Conservation (phyloP, 2,797 vertebrate species). For the Lerista edwardsae region DNA sequence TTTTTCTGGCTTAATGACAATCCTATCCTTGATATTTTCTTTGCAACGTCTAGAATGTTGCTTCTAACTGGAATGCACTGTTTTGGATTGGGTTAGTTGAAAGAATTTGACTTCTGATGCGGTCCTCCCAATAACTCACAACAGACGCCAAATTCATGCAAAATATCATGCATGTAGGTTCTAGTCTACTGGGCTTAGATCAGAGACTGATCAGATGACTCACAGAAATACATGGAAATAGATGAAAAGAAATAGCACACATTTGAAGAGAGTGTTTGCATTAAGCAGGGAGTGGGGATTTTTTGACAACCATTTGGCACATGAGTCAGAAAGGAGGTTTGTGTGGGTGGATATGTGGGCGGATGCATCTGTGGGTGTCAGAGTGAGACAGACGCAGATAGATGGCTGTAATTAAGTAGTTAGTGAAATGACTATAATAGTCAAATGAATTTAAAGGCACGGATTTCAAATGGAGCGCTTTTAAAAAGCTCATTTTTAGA, state of each 20-base stretch:
- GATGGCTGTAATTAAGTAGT: slow-evolving; percentile 71
- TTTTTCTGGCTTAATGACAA: not conserved
- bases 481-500: slow-evolving; percentile 28
- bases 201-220: slow-evolving; percentile 70
- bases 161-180: slow-evolving; percentile 57
- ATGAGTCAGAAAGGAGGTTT: slow-evolving; percentile 74
- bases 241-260: slow-evolving; percentile 70
- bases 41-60: not conserved
- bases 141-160: slow-evolving; percentile 43
- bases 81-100: slow-evolving; percentile 22
- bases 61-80: slow-evolving; percentile 41
- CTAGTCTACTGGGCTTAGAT: slow-evolving; percentile 63
- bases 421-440: slow-evolving; percentile 69
- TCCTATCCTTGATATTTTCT: not conserved
- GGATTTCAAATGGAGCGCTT: slow-evolving; percentile 27
- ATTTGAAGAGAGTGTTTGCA: slow-evolving; percentile 65
- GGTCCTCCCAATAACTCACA: slow-evolving; percentile 22
- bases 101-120: slow-evolving; percentile 31
- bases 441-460: slow-evolving; percentile 68
- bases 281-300: slow-evolving; percentile 59
- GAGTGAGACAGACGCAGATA: slow-evolving; percentile 71
- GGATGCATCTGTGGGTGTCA: slow-evolving; percentile 75
- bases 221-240: slow-evolving; percentile 72
- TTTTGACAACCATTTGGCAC: slow-evolving; percentile 60
- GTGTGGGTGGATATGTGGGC: slow-evolving; percentile 61